A percentile compares a stretch with the other conserved stretches of the same genome.
These are phyloP conservation scores for Anarsia innoxiella DNA, from an alignment of 2,888 invertebrate genomes.

Conservation along the genomic window DNA sequence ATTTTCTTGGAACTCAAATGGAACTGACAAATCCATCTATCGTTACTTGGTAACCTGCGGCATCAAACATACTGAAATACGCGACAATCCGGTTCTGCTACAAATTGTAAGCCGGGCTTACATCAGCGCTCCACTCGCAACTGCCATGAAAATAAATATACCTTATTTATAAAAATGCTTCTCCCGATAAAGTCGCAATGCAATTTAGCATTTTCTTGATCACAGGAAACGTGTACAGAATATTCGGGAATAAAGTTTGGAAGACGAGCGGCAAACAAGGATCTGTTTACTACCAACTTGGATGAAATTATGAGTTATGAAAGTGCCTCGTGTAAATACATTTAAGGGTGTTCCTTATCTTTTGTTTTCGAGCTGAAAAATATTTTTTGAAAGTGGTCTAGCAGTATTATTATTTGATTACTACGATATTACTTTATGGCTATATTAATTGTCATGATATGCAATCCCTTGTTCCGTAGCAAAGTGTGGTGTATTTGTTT, in stretches of 20 bases:
- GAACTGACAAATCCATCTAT: neutral
- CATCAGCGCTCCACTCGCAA: neutral
- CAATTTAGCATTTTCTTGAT: slow-evolving; percentile 8
- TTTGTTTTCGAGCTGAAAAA: too few species aligned
- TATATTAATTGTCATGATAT: too few species aligned
- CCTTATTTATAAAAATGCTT: too few species aligned
- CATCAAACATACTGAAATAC: neutral
- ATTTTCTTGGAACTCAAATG: too few species aligned
- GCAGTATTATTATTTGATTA: too few species aligned
- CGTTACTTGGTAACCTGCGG: neutral
- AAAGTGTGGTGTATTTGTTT: too few species aligned
- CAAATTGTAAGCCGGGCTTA: neutral
- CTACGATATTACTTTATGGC: too few species aligned
- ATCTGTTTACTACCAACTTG: slow-evolving; percentile 9
- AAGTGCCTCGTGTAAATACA: slow-evolving; percentile 8
- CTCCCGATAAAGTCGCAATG: too few species aligned
- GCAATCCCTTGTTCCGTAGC: too few species aligned
- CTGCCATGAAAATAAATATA: neutral
- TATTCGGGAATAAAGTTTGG: slow-evolving; percentile 1
- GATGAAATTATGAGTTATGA: slow-evolving; percentile 8
- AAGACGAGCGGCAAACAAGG: slow-evolving; percentile 6
- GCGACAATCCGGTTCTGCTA: neutral
- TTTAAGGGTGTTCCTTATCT: neutral
- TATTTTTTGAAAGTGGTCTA: too few species aligned
- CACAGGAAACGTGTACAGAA: slow-evolving; percentile 8